Evolutionary conservation across 2,888 invertebrate species (phyloP).

Genomic region (Willowsia nigromaculata): DNA sequence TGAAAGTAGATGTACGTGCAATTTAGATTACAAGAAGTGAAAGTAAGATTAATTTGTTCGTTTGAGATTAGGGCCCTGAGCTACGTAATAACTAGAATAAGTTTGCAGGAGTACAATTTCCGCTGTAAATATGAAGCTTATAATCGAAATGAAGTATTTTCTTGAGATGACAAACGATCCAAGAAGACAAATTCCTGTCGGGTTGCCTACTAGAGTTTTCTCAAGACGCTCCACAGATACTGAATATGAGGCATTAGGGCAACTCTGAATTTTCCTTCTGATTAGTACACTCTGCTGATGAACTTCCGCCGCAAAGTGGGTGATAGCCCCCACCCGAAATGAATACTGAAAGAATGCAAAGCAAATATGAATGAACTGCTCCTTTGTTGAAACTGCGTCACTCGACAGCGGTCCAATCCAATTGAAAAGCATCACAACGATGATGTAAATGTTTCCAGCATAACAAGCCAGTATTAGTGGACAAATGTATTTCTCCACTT

Average conservation of each 20-base stretch:
- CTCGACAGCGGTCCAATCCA: constrained; percentile 4
- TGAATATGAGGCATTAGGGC: neutral
- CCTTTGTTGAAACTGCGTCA: neutral
- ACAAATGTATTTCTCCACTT: neutral
- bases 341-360: constrained; percentile 5
- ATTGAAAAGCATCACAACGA: neutral
- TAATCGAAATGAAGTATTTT: constrained; percentile 4
- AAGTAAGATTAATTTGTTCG: neutral
- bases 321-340: neutral
- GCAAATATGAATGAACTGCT: neutral
- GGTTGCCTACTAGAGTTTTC: neutral
- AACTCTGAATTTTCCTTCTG: neutral
- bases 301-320: neutral
- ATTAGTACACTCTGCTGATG: neutral
- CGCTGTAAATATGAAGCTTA: constrained; percentile 1
- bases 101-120: constrained; percentile 15
- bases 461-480: constrained; percentile 2
- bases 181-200: neutral
- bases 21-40: neutral
- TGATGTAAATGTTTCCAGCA: constrained; percentile 18
- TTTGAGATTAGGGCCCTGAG: neutral
- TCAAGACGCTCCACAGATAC: neutral
- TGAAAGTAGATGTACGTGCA: no score
- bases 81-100: neutral
- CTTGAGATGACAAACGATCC: neutral